phyloP scores from a whole-genome alignment of 2,797 vertebrate species.

The Anguilla megastoma region DNA sequence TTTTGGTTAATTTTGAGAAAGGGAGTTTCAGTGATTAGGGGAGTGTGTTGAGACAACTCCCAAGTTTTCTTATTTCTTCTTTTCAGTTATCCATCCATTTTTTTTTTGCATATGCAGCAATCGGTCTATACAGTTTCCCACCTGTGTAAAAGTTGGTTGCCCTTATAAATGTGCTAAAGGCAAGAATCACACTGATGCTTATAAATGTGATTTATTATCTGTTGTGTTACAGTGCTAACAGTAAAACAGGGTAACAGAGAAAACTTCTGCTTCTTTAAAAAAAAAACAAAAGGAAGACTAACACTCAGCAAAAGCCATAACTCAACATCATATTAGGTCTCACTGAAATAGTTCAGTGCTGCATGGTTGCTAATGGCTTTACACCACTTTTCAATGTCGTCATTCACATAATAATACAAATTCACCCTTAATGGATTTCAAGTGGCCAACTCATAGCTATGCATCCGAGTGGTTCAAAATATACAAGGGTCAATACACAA shows the following conservation, averaged over 20 bases:
- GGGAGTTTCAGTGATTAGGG: not conserved
- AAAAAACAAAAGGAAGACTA: not conserved
- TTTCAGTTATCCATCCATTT: not conserved
- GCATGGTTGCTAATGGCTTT: not conserved
- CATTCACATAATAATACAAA: not conserved
- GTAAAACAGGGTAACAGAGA: not conserved
- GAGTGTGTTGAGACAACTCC: not conserved
- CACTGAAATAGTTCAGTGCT: not conserved
- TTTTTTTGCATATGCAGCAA: not conserved
- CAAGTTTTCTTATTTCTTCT: not conserved
- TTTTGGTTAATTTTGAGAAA: not conserved
- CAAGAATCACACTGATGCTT: not conserved
- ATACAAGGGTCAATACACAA: not conserved
- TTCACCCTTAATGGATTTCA: not conserved
- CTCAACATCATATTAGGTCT: not conserved
- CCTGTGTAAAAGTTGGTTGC: not conserved
- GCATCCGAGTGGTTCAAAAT: not conserved
- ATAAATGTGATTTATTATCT: not conserved
- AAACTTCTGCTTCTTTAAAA: not conserved
- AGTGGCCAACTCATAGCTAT: no score
- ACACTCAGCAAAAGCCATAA: not conserved
- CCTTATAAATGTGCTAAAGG: slow-evolving; percentile 2
- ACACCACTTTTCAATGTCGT: not conserved
- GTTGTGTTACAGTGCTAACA: not conserved
- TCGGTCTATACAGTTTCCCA: not conserved